Conservation (phyloP, 1,140 invertebrate species). For the Drosophila suzukii region DNA sequence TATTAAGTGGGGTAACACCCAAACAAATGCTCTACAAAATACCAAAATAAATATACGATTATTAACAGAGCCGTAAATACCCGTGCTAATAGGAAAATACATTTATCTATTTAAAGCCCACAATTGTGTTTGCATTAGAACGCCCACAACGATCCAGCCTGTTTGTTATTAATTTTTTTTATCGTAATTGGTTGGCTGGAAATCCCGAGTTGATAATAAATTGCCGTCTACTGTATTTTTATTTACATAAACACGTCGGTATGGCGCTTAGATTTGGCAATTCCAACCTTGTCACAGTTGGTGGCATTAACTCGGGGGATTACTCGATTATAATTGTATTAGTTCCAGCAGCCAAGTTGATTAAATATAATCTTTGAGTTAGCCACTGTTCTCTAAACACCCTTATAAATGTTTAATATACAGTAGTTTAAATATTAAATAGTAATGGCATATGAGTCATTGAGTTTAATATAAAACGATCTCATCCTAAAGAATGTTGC, state of each 20-base stretch:
- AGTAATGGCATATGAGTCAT: neutral
- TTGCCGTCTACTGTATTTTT: conserved; percentile 38
- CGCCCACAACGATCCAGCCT: conserved; percentile 5
- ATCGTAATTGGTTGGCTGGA: conserved; percentile 41
- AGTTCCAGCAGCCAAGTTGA: neutral
- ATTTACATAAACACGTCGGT: conserved; percentile 41
- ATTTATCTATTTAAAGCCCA: conserved; percentile 33
- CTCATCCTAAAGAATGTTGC: neutral
- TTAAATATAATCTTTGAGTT: conserved; percentile 1
- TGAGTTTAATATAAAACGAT: neutral
- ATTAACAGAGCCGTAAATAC: conserved; percentile 42
- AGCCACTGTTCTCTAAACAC: neutral
- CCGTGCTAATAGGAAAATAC: conserved; percentile 41
- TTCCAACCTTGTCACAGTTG: conserved; percentile 18
- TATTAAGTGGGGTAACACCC: conserved; percentile 28
- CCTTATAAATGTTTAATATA: neutral
- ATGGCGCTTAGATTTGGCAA: conserved; percentile 25
- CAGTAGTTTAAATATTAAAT: neutral
- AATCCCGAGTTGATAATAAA: conserved; percentile 67
- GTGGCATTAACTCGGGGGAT: conserved; percentile 19
- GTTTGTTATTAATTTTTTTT: conserved; percentile 55
- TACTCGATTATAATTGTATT: conserved; percentile 13
- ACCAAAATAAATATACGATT: conserved; percentile 34
- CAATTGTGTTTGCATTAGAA: conserved; percentile 44
- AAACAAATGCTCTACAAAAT: neutral